A percentile compares a stretch with the other conserved stretches of the same genome.
These are phyloP conservation scores for Holcopasites calliopsidis DNA, from an alignment of 1,140 invertebrate species.

Conservation along the genomic window DNA sequence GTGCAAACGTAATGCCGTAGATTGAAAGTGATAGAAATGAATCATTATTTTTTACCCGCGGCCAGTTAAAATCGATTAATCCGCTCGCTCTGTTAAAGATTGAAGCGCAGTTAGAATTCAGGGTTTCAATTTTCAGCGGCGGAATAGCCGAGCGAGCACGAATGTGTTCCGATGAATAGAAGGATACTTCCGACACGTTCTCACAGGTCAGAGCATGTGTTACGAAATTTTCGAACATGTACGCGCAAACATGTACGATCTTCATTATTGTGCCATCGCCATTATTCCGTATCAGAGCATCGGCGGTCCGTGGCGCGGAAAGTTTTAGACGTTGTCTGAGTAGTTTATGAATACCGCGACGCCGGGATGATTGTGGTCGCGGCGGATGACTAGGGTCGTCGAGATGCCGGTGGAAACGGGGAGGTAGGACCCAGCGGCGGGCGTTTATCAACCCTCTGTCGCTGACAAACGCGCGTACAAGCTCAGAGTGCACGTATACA, in stretches of 20 bases:
- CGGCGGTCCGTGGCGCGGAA: conserved; percentile 46
- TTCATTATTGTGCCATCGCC: conserved; percentile 36
- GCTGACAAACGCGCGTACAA: conserved; percentile 39
- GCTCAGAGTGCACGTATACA: conserved; percentile 9
- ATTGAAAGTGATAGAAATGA: conserved; percentile 43
- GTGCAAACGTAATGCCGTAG: background rate
- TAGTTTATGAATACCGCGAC: conserved; percentile 68
- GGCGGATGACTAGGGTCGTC: conserved; percentile 25
- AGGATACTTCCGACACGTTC: no score
- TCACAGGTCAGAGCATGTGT: no score
- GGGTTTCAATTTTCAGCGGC: no score
- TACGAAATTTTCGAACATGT: background rate
- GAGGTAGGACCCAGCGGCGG: conserved; percentile 15
- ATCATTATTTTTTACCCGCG: conserved; percentile 4
- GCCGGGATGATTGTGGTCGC: conserved; percentile 58
- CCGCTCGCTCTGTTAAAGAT: background rate
- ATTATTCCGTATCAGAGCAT: conserved; percentile 65
- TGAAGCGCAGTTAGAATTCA: no score
- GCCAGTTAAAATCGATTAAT: background rate
- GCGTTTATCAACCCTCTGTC: conserved; percentile 67
- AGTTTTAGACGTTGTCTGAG: conserved; percentile 67
- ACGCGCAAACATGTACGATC: conserved; percentile 14
- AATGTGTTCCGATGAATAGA: no score
- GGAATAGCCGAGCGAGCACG: no score
- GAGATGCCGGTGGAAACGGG: conserved; percentile 30